Evolutionary conservation across 1,140 invertebrate species (phyloP).

Genomic region (Frieseomelitta varia): DNA sequence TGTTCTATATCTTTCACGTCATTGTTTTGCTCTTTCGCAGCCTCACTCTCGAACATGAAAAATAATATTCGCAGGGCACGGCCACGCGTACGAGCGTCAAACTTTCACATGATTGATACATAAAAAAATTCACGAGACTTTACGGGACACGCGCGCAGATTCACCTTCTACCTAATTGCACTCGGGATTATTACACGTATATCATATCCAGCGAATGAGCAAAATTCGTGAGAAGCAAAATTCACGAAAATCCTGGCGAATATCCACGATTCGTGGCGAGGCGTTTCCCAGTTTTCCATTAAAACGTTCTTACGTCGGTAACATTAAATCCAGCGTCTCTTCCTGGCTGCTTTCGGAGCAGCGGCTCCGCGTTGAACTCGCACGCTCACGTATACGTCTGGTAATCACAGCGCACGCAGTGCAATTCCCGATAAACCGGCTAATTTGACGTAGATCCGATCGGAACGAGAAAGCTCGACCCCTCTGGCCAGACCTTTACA

Average conservation of each 20-base stretch:
- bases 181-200: too few relatives aligned
- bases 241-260: background rate
- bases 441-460: slow-evolving; percentile 13
- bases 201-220: background rate
- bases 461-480: background rate
- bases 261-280: background rate
- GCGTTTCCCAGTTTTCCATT: background rate
- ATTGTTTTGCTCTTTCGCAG: too few relatives aligned
- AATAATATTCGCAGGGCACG: too few relatives aligned
- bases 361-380: background rate
- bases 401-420: background rate
- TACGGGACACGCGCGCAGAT: too few relatives aligned
- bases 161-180: too few relatives aligned
- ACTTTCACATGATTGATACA: too few relatives aligned
- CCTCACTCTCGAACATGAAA: too few relatives aligned
- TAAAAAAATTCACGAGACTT: too few relatives aligned
- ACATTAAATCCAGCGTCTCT: background rate
- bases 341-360: too few relatives aligned
- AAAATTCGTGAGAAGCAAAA: background rate
- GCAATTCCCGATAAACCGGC: slow-evolving; percentile 31
- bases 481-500: background rate
- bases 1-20: too few relatives aligned
- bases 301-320: background rate
- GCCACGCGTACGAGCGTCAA: too few relatives aligned
- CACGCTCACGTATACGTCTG: background rate